Percentiles rank a stretch among this genome's conserved stretches.
Evolutionary conservation across 2,797 vertebrate genomes (phyloP).

Genomic region (Neostethus bicornis): DNA sequence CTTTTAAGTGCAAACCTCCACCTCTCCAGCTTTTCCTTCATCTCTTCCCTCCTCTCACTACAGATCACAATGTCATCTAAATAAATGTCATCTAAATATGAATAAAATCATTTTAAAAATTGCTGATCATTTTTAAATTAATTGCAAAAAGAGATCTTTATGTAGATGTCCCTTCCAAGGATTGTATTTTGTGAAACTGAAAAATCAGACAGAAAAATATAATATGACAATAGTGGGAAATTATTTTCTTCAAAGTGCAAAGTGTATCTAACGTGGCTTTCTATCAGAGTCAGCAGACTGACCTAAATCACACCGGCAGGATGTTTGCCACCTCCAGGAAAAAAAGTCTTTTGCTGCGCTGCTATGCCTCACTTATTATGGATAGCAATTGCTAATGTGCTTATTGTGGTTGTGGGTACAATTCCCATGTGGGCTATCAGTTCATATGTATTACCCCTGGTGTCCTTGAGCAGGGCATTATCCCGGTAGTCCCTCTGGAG

Average conservation of each 20-base stretch:
- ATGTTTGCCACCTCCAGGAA: constrained; percentile 41
- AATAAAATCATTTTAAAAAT: no score
- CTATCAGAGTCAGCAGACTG: constrained; percentile 24
- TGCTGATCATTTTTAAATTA: no score
- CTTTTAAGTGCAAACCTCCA: no score
- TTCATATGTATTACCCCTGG: constrained; percentile 63
- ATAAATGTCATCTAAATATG: no score
- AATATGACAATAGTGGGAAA: background rate
- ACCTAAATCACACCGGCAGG: constrained; percentile 53
- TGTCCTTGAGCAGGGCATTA: constrained; percentile 77
- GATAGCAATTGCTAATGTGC: constrained; percentile 58
- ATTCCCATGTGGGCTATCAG: constrained; percentile 69
- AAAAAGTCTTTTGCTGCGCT: constrained; percentile 41
- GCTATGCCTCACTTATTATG: constrained; percentile 53
- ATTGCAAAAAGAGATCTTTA: no score
- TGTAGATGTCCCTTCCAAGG: no score
- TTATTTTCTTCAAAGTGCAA: constrained; percentile 29
- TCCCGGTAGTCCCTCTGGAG: constrained; percentile 56
- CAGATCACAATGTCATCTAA: no score
- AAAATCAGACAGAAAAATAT: constrained; percentile 29
- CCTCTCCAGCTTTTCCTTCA: no score
- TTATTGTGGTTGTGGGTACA: constrained; percentile 69
- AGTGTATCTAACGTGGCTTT: constrained; percentile 33
- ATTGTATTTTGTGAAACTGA: no score
- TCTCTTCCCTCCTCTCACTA: no score